These are phyloP conservation scores for Ictalurus punctatus DNA, from an alignment of 2,113 vertebrate genomes.

Conservation along the genomic window DNA sequence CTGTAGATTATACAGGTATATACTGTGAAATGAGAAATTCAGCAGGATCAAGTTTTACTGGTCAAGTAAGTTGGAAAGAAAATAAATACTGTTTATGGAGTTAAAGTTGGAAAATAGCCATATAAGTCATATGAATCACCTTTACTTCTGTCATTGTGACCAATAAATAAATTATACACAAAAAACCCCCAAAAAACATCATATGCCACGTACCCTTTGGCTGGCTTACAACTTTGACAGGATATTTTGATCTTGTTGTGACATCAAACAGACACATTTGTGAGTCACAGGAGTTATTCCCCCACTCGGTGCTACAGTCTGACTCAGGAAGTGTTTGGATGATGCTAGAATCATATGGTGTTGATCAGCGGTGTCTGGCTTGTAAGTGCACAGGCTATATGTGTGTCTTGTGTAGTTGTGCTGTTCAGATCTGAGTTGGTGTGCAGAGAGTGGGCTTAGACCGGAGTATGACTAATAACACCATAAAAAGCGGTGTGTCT, in stretches of 20 bases:
- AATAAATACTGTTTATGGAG: slow-evolving; percentile 23
- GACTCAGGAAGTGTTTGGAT: slow-evolving; percentile 37
- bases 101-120: neutral
- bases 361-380: slow-evolving; percentile 32
- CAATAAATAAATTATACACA: slow-evolving; percentile 36
- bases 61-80: slow-evolving; percentile 6
- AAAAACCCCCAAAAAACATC: neutral
- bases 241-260: slow-evolving; percentile 19
- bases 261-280: slow-evolving; percentile 22
- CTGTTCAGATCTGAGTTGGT: slow-evolving; percentile 44
- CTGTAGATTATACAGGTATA: neutral
- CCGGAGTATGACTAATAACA: slow-evolving; percentile 55
- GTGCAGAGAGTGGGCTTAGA: slow-evolving; percentile 48
- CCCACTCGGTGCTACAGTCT: slow-evolving; percentile 8
- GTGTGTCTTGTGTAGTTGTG: slow-evolving; percentile 32
- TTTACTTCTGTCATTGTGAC: neutral
- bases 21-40: neutral
- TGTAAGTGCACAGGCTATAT: neutral
- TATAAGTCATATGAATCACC: neutral
- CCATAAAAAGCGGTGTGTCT: slow-evolving; percentile 54
- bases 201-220: slow-evolving; percentile 18
- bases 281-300: slow-evolving; percentile 37
- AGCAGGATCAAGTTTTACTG: slow-evolving; percentile 1
- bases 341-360: slow-evolving; percentile 43
- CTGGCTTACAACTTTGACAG: neutral